phyloP scores from a whole-genome alignment of 2,113 vertebrate species.

The Alligator sinensis region DNA sequence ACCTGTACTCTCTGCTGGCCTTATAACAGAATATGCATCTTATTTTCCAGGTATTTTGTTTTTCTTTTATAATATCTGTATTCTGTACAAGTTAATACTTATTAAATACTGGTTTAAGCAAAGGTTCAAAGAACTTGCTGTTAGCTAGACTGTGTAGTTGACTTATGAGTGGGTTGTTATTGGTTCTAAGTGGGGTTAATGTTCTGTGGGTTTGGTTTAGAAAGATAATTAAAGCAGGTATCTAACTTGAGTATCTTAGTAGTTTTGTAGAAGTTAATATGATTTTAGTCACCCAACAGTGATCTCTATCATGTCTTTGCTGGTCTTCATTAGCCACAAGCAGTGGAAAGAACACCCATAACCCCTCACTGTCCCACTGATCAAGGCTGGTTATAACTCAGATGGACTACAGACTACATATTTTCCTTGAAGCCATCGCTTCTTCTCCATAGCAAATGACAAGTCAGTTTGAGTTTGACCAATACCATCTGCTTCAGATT shows the following conservation, averaged over 20 bases:
- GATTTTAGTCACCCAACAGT: constrained; percentile 38
- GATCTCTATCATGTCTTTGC: neutral
- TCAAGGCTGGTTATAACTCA: neutral
- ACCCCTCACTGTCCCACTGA: neutral
- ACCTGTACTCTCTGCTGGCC: too few relatives aligned
- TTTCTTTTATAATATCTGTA: neutral
- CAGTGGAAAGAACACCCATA: neutral
- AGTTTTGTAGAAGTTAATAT: neutral
- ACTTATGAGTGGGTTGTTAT: neutral
- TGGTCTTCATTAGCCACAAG: neutral
- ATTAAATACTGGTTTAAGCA: neutral
- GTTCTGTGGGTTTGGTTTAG: neutral
- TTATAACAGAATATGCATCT: neutral
- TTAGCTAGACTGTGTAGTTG: neutral
- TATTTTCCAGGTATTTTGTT: neutral
- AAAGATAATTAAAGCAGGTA: neutral
- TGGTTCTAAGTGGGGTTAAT: neutral
- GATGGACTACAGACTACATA: neutral
- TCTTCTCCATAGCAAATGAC: neutral
- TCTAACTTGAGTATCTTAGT: neutral
- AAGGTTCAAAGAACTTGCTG: neutral
- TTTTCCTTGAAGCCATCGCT: neutral
- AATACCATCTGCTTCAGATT: neutral
- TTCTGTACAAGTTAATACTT: neutral
- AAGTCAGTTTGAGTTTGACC: neutral